These are phyloP conservation scores for Craniophora ligustri DNA, from an alignment of 2,888 invertebrate genomes.

Conservation along the genomic window DNA sequence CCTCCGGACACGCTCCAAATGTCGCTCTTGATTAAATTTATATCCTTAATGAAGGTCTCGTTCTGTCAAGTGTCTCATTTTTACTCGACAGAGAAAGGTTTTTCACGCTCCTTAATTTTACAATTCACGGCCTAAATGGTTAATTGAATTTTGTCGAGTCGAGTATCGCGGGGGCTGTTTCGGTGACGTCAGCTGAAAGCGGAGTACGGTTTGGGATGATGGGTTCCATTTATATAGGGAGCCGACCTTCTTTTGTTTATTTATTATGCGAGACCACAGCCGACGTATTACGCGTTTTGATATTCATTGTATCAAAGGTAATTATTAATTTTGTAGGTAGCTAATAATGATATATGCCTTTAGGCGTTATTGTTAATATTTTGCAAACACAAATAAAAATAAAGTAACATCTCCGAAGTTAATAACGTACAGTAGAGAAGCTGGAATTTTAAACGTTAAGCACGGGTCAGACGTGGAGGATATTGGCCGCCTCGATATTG, in stretches of 20 bases:
- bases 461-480: conserved; percentile 17
- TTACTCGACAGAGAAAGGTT: conserved; percentile 42
- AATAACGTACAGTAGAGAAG: conserved; percentile 29
- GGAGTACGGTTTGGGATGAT: conserved; percentile 18
- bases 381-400: no score
- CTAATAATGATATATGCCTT: no score
- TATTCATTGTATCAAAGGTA: background rate
- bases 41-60: conserved; percentile 54
- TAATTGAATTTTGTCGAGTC: conserved; percentile 46
- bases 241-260: background rate
- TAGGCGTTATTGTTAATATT: no score
- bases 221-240: conserved; percentile 16
- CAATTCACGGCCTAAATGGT: conserved; percentile 34
- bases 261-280: background rate
- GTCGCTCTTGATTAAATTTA: conserved; percentile 48
- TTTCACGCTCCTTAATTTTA: conserved; percentile 48
- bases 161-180: conserved; percentile 23
- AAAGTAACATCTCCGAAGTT: conserved; percentile 3
- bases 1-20: conserved; percentile 8
- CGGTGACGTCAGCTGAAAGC: conserved; percentile 15
- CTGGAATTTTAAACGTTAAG: conserved; percentile 30
- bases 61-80: conserved; percentile 53
- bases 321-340: no score
- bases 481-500: conserved; percentile 34
- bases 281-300: background rate